These are phyloP conservation scores for Danio aesculapii DNA, from an alignment of 2,797 vertebrate species.

Conservation along the genomic window DNA sequence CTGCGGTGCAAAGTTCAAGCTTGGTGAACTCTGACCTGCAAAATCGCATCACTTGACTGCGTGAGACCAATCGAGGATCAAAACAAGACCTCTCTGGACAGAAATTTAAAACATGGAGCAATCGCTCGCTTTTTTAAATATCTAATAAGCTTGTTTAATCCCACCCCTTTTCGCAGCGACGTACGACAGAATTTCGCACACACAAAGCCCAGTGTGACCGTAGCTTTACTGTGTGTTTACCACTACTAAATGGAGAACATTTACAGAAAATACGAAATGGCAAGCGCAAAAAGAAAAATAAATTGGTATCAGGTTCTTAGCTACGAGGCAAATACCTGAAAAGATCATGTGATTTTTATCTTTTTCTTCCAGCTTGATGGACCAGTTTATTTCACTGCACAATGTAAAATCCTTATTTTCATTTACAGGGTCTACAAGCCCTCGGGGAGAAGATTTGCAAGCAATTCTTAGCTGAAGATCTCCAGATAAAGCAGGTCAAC, in stretches of 20 bases:
- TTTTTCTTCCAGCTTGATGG: background rate
- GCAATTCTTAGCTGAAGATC: conserved; percentile 22
- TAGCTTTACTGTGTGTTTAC: conserved; percentile 19
- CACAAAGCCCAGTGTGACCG: no score
- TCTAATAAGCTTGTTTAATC: no score
- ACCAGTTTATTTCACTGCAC: conserved; percentile 16
- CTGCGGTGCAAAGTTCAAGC: no score
- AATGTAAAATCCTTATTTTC: conserved; percentile 21
- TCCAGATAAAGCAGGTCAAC: conserved; percentile 35
- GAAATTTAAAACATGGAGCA: no score
- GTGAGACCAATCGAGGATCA: no score
- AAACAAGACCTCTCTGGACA: no score
- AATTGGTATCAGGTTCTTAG: conserved; percentile 6
- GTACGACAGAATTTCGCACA: no score
- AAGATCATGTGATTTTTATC: conserved; percentile 9
- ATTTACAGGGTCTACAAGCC: conserved; percentile 12
- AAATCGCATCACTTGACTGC: no score
- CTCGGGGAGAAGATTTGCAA: conserved; percentile 11
- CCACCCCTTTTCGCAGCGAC: no score
- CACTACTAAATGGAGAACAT: conserved; percentile 18
- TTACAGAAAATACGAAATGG: background rate
- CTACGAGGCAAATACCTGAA: conserved; percentile 32
- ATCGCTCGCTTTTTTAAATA: no score
- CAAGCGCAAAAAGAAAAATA: conserved; percentile 4
- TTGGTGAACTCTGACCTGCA: no score